Conservation (phyloP, 2,113 vertebrate genomes). For the Anser cygnoides region DNA sequence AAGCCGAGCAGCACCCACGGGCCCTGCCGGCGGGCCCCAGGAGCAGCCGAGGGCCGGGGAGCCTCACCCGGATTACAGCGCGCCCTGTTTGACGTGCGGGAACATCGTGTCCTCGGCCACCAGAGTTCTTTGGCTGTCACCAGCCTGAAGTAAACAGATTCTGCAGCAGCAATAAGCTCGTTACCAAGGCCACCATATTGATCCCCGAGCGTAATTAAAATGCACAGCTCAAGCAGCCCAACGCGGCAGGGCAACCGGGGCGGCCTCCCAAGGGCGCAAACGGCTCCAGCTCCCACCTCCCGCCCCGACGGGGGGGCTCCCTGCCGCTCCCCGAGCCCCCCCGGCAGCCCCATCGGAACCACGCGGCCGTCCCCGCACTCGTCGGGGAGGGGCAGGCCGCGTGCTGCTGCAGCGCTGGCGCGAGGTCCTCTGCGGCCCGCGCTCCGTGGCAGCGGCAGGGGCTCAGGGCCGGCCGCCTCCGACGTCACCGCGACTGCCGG, state of each 20-base stretch:
- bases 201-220: constrained; percentile 73
- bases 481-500: neutral
- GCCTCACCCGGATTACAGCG: constrained; percentile 46
- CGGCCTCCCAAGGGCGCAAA: neutral
- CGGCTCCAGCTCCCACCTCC: neutral
- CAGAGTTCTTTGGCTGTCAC: constrained; percentile 64
- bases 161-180: constrained; percentile 75
- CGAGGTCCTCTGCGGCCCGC: accelerated
- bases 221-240: constrained; percentile 67
- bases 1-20: neutral
- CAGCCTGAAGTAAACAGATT: constrained; percentile 78
- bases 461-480: neutral
- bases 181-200: constrained; percentile 82
- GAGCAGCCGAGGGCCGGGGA: neutral
- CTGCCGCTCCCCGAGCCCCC: neutral
- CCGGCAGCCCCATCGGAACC: accelerated
- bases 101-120: constrained; percentile 74
- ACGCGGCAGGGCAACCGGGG: constrained; percentile 38
- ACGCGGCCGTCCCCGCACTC: neutral
- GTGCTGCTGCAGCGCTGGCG: neutral
- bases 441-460: neutral
- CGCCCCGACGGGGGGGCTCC: neutral
- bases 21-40: neutral
- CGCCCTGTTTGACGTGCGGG: constrained; percentile 45
- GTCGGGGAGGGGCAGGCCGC: accelerated